Percentiles rank a stretch among this genome's conserved stretches.
Evolutionary conservation across 1,140 invertebrate genomes (phyloP).

Genomic region (Elysia chlorotica): DNA sequence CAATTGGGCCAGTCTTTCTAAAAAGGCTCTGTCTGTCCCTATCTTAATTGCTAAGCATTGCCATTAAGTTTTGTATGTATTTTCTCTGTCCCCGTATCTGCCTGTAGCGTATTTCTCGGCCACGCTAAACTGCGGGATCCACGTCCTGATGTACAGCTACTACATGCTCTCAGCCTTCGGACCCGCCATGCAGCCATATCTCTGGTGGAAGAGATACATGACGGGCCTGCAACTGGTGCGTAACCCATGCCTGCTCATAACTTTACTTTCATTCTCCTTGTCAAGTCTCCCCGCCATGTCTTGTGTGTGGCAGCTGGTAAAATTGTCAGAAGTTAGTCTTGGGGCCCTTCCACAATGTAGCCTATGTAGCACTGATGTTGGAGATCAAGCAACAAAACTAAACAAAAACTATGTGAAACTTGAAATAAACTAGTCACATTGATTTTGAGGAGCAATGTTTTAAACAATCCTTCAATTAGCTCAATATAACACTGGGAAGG

Average conservation of each 20-base stretch:
- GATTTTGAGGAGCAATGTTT: too few species aligned
- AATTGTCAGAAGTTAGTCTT: not conserved
- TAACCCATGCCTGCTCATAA: not conserved
- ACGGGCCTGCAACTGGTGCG: conserved; percentile 30
- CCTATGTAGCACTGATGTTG: not conserved
- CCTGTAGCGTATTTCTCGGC: conserved; percentile 22
- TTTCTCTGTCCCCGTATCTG: conserved; percentile 69
- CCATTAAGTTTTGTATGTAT: too few species aligned
- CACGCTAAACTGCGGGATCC: conserved; percentile 73
- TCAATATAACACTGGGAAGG: too few species aligned
- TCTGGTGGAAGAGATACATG: conserved; percentile 87
- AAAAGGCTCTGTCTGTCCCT: not conserved
- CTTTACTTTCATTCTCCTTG: not conserved
- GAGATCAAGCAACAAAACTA: too few species aligned
- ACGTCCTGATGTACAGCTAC: conserved; percentile 93
- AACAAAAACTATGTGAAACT: too few species aligned
- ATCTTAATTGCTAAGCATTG: too few species aligned
- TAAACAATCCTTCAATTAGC: too few species aligned
- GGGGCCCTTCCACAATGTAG: not conserved
- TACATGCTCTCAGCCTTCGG: conserved; percentile 86
- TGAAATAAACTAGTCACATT: too few species aligned
- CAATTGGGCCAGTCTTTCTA: too few species aligned
- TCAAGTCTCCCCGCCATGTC: not conserved
- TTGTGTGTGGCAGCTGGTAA: not conserved
- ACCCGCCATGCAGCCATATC: conserved; percentile 75